Percentiles rank a stretch among this genome's conserved stretches.
These are phyloP conservation scores for Trogon surrucura DNA, from an alignment of 2,113 vertebrate species.

Conservation along the genomic window DNA sequence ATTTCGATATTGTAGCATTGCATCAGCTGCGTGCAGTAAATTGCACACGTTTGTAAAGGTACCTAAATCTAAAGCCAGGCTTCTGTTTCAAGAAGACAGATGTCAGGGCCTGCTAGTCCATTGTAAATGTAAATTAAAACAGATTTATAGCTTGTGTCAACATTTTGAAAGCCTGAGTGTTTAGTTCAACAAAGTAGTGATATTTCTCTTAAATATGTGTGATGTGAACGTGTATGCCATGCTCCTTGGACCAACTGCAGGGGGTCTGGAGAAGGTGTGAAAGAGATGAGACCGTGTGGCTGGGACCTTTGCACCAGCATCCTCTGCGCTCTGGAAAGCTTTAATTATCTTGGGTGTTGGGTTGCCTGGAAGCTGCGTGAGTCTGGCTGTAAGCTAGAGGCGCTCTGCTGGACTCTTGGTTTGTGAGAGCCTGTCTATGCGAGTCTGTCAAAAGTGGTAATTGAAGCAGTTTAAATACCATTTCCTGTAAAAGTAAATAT, in stretches of 20 bases:
- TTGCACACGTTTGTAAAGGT: neutral
- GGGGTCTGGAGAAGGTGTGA: neutral
- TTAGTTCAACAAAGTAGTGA: neutral
- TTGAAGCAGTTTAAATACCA: neutral
- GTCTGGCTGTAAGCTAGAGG: neutral
- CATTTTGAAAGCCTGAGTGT: neutral
- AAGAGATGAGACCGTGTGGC: neutral
- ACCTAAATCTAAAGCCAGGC: neutral
- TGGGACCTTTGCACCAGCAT: neutral
- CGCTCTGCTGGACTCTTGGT: neutral
- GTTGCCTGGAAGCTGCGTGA: neutral
- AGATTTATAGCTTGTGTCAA: neutral
- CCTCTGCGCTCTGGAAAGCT: neutral
- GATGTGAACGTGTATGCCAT: neutral
- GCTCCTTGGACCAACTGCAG: rapidly evolving
- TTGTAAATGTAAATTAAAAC: neutral
- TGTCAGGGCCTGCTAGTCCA: neutral
- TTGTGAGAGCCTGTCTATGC: neutral
- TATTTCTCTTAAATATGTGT: neutral
- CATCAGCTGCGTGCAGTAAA: neutral
- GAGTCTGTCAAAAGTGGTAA: neutral
- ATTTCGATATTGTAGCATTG: neutral
- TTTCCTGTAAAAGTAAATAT: neutral
- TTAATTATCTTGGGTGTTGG: neutral
- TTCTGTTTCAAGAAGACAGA: neutral